These are phyloP conservation scores for Leptogaster cylindrica DNA, from an alignment of 2,888 invertebrate species.

Conservation along the genomic window DNA sequence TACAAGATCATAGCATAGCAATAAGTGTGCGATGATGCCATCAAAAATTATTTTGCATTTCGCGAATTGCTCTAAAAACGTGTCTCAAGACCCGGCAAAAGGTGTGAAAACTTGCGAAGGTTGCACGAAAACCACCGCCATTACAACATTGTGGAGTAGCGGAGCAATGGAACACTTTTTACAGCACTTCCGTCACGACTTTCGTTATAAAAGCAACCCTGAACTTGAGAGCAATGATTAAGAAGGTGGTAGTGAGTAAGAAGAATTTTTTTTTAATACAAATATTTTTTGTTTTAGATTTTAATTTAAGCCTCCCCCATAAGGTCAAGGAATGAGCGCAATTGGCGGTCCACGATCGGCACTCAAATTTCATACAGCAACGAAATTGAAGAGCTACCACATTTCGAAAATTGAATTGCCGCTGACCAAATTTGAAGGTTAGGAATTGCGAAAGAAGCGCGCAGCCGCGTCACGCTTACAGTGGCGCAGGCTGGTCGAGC, in stretches of 20 bases:
- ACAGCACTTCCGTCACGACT: constrained; percentile 1
- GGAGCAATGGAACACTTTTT: background rate
- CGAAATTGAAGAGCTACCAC: background rate
- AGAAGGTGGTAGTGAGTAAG: no score
- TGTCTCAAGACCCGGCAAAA: background rate
- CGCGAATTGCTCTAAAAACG: no score
- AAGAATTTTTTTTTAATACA: no score
- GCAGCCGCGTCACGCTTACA: background rate
- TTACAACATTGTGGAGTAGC: no score
- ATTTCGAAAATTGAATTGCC: constrained; percentile 14
- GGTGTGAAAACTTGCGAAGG: background rate
- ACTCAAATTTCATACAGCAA: background rate
- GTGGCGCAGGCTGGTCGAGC: background rate
- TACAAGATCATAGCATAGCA: no score
- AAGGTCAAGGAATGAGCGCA: no score
- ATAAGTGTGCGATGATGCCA: no score
- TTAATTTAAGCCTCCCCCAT: no score
- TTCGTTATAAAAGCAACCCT: background rate
- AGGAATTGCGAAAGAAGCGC: constrained; percentile 3
- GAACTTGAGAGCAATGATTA: constrained; percentile 1
- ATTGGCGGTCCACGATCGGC: no score
- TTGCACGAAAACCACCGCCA: background rate
- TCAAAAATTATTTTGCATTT: no score
- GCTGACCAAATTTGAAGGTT: constrained; percentile 30
- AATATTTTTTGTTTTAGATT: no score